A percentile compares a stretch with the other conserved stretches of the same genome.
phyloP scores from a whole-genome alignment of 2,797 vertebrate genomes.

The Gambusia yucatana region DNA sequence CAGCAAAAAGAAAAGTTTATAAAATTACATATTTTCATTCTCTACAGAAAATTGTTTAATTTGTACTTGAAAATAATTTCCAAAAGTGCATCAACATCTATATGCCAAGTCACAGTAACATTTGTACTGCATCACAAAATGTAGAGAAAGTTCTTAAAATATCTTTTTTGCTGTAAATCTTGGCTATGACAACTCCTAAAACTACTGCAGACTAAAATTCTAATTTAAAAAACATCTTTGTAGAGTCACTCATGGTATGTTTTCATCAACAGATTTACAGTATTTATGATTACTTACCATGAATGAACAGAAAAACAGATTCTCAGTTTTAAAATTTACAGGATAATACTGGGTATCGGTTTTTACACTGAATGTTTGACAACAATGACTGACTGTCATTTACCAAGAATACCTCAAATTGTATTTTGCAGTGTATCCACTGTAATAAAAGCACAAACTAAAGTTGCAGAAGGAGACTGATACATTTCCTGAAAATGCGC shows the following conservation, averaged over 20 bases:
- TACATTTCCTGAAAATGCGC: constrained; percentile 4
- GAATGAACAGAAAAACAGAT: neutral
- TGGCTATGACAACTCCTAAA: neutral
- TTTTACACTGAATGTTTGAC: neutral
- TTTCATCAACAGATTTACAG: neutral
- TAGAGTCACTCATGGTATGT: neutral
- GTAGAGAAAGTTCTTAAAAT: neutral
- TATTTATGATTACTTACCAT: neutral
- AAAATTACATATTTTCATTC: neutral
- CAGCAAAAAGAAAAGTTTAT: neutral
- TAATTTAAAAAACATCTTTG: neutral
- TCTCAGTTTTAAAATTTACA: neutral
- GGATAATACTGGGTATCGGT: neutral
- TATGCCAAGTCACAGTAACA: neutral
- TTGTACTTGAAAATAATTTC: neutral
- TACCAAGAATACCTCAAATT: neutral
- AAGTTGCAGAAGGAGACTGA: neutral
- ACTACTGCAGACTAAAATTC: neutral
- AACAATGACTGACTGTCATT: neutral
- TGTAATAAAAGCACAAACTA: neutral
- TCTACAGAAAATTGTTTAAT: neutral
- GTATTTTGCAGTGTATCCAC: neutral
- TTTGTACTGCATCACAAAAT: too few species aligned
- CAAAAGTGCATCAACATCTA: neutral
- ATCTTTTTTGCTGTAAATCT: neutral